A percentile compares a stretch with the other conserved stretches of the same genome.
phyloP scores from a whole-genome alignment of 2,797 vertebrate genomes.

The Hapalemur alaotrensis region DNA sequence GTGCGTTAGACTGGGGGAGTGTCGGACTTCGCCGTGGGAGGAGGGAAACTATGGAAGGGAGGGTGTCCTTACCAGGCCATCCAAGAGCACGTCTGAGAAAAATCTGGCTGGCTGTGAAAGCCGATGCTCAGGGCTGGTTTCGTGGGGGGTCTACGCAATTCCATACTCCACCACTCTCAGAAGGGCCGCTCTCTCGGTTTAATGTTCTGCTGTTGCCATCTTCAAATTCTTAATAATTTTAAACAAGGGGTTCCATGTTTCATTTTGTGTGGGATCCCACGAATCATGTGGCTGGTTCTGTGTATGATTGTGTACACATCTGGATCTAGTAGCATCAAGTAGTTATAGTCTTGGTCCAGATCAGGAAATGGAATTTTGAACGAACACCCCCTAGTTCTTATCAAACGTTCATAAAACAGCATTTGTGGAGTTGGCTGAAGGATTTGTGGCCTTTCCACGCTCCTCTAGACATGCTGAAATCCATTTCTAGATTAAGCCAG shows the following conservation, averaged over 20 bases:
- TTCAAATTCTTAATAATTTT: background rate
- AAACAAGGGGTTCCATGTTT: background rate
- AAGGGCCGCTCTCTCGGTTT: background rate
- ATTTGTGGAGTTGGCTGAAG: background rate
- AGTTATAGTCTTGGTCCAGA: background rate
- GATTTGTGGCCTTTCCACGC: background rate
- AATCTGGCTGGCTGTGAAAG: background rate
- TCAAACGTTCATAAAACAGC: background rate
- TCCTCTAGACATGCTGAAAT: background rate
- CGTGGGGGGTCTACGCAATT: background rate
- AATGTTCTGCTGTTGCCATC: background rate
- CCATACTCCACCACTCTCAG: background rate
- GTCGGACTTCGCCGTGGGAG: background rate
- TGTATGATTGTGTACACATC: background rate
- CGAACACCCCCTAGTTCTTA: background rate
- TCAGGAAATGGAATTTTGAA: constrained; percentile 1
- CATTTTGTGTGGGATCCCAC: background rate
- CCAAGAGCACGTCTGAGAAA: background rate
- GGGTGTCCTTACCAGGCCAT: background rate
- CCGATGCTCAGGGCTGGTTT: background rate
- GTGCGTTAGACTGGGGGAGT: background rate
- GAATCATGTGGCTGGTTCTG: background rate
- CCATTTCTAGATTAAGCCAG: background rate
- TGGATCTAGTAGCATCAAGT: background rate
- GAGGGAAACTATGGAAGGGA: background rate